Base-by-base conservation (phyloP, 2,113 vertebrate species). In the Seriola aureovittata region DNA sequence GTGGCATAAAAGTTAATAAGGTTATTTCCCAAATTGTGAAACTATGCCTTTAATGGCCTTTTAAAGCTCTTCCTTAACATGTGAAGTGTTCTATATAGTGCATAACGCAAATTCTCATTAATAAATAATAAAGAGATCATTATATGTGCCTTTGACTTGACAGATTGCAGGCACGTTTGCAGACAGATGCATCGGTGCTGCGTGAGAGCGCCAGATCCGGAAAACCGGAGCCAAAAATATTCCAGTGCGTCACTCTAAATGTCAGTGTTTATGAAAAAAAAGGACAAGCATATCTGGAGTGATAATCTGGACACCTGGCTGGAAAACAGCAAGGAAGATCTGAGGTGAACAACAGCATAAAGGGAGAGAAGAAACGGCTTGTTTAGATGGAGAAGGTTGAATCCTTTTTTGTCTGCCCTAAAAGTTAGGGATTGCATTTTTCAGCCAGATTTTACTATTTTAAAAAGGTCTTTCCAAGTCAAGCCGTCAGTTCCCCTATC, bases 201-300 rank as follows among this genome's bases (percentile, higher is more conserved):
- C 34, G 23, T 59, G 74, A 68, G 40, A 64, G 46, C 0, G 14
- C 63, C 71, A 86, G 70, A 81, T 73, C 29, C 5, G 1, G 17
- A 38, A 46, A 75, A 44, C 7, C 7, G 4, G 77, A 64, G 63
- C 57, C 77, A 71, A 63, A 62, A 65, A 81, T 81, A 75, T 75
- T 86, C 78, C 50, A 25, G 48, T 82, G 78, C 38, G 40, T 76
- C 85, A 75, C 34, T 78, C 25, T 54, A 86, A 88, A 87, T 88
- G 78, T 89, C 90, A 89, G 60, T 54, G 54, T 75, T 70, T 64
- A 17, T 70, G 40, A 60, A 55, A 57, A 55, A 68, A 78, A 55
- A 36, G 17, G 10, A 12, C 5, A 38, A 57, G 57, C 62, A 48
- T 78, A 79, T 71, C 70, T 69, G 54, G 16, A 78, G 17, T 34